Base-by-base conservation (phyloP, 92 coral and sea anemone genomes). In the Zoanthus gigantus region DNA sequence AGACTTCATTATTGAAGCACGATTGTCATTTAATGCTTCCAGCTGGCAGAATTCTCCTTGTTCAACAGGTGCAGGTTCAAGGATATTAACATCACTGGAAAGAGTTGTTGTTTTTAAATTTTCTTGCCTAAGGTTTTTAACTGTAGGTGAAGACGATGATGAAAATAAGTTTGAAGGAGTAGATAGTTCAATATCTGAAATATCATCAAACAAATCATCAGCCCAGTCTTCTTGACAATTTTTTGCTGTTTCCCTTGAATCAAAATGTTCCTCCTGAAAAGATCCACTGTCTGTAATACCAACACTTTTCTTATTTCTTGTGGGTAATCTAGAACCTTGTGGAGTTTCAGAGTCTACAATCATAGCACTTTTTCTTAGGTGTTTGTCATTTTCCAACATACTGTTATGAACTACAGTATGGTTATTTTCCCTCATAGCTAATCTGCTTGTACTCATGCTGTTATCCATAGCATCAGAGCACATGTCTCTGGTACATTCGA, bases 161-260 rank as follows among this genome's bases (percentile, higher is more conserved):
- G 44, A 7, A 13, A 68, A 30, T 69, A 30, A 69, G 9, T 13
- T 23, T 69, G 84, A 23, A 37, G 74, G 58, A 6, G n/a, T 46
- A 9, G 54, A 58, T 32, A 79, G 42, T 53, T 77, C 67, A 31
- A 77, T 30, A 46, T 81, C 85, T 63, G 47, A 47, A 32, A 37
- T 81, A 56, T 46, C 85, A 81, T 23, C 53, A 46, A 81, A 81
- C 53, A 81, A 68, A 45, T 63, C 63, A 18, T 81, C 85, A 46
- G 85, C 85, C 85, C 85, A 81, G 75, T 81, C 85, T 74, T 44
- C 60, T 14, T 52, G 45, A 66, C 14, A 12, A 8, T 46, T 56
- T 15, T 61, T 15, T 28, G 32, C 6, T 0, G 6, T 23, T 48
- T 66, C 56, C 29, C 45, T 66, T 18, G 47, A 47, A 12, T 23